Base-by-base conservation (phyloP, 2,888 invertebrate species). In the Ferdinandea cuprea region DNA sequence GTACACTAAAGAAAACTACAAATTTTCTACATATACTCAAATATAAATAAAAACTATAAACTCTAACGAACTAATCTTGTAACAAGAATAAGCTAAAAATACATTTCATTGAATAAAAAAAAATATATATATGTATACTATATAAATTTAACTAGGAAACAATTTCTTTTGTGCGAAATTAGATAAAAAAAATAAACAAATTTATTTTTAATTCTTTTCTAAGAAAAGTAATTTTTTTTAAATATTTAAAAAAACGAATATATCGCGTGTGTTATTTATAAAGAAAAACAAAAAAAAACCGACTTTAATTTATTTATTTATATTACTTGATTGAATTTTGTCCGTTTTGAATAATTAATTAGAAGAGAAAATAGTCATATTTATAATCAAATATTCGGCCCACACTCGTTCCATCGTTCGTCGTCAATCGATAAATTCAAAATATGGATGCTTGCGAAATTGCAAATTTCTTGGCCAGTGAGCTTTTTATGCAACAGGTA, bases 401-500 rank as follows among this genome's bases (percentile, higher is more conserved):
- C 37, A 54, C 32, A 28, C 48, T n/a, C 37, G 3, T 35, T n/a
- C 3, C 8, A 7, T 58, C 58, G 42, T 58, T 50, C 50, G 13
- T 58, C 40, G 54, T 28, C 52, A 4, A 15, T 21, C 32, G 13
- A 44, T 48, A 48, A 48, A 48, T 48, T n/a, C 25, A 28, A 48
- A 86, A 88, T 66, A 94, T 96, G 93, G 96, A 96, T 92, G 95
- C 95, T 90, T 94, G 94, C 92, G 96, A 96, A 93, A 95, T 96
- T 91, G 95, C 95, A 88, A 95, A 94, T 92, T 95, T 96, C 92
- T 93, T 96, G 89, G 95, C 96, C 89, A 95, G 94, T 91, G 96
- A 96, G 93, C 92, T 95, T 90, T 94, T 95, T 93, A 95, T 95
- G 92, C 95, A 96, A 92, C 96, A 96, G 94, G 95, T 95, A 94